Evolutionary conservation across 2,888 invertebrate genomes (phyloP).

Genomic region (Ectemnius cavifrons): DNA sequence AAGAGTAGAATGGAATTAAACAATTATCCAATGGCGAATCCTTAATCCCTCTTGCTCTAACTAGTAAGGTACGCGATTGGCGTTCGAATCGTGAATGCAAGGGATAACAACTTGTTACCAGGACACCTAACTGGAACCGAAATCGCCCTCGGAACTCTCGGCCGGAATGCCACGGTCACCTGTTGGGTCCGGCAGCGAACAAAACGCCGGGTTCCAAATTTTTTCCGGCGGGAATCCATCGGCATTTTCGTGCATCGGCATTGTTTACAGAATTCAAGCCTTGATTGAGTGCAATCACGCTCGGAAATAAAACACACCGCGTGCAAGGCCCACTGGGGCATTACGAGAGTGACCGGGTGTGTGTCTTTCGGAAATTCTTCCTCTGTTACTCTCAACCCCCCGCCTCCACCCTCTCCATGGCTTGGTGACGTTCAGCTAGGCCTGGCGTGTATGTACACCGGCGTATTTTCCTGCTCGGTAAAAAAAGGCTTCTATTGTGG

Average conservation of each 20-base stretch:
- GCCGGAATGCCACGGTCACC: background rate
- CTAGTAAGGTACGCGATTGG: background rate
- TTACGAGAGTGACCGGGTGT: constrained; percentile 43
- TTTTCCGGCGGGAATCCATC: background rate
- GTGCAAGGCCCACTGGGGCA: constrained; percentile 12
- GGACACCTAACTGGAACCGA: background rate
- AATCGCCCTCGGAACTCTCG: background rate
- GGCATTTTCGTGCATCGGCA: background rate
- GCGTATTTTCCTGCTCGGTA: constrained; percentile 44
- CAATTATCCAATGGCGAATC: background rate
- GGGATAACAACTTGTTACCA: background rate
- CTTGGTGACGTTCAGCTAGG: too few relatives aligned
- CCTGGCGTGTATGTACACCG: constrained; percentile 18
- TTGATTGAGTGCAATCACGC: constrained; percentile 4
- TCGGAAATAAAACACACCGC: background rate
- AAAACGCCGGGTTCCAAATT: background rate
- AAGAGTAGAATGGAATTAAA: background rate
- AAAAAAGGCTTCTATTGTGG: constrained; percentile 72
- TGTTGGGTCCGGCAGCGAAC: background rate
- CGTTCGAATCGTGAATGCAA: background rate
- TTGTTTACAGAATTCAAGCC: too few relatives aligned
- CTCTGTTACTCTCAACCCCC: constrained; percentile 14
- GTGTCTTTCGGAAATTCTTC: constrained; percentile 33
- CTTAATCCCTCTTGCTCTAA: background rate
- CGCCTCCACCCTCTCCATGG: constrained; percentile 12